Evolutionary conservation across 2,113 vertebrate genomes (phyloP), one percentile per base, ranked within the genome.

Genomic region (Jacana jacana): DNA sequence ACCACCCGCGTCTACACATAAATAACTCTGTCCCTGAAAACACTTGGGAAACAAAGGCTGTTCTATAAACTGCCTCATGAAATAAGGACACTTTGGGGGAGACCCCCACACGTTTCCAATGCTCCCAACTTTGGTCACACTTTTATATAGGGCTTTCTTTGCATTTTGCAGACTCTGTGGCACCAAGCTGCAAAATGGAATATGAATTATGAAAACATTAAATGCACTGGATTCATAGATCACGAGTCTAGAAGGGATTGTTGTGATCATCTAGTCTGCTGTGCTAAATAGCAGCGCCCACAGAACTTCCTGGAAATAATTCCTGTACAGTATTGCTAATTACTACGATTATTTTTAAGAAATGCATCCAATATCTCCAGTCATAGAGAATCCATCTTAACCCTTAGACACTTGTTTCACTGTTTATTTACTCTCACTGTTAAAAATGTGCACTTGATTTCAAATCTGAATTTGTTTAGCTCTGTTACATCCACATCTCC

Each of bases 151-250:
- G 46, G 19, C 19, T 94, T 91, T 82, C 48, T 71, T 51, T 91
- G 75, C 76, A 72, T 88, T 93, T 87, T 96, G 75, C 91, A 94
- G 91, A 92, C 37, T 71, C 25, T 10, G 46, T 61, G 87, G 65
- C 82, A 91, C 72, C 54, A 66, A 35, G 72, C 81, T 95, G 46
- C 71, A 95, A 78, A 95, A 89, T 13, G 13, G 81, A 87, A 16
- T 54, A 78, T 33, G n/a, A 89, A 95, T 93, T 85, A 92, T 12
- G 37, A 84, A 86, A 75, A 81, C 23, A 64, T 28, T 68, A 76
- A 85, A 91, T 65, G 27, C 44, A 49, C 39, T 89, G 58, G 16
- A 54, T 85, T 77, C 63, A n/a, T 10, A 61, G 39, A 65, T 65
- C 65, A 11, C 44, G 17, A 93, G 42, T 64, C 44, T 72, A 76